These are phyloP conservation scores for Alligator mississippiensis DNA, from an alignment of 2,113 vertebrate species.

Conservation along the genomic window DNA sequence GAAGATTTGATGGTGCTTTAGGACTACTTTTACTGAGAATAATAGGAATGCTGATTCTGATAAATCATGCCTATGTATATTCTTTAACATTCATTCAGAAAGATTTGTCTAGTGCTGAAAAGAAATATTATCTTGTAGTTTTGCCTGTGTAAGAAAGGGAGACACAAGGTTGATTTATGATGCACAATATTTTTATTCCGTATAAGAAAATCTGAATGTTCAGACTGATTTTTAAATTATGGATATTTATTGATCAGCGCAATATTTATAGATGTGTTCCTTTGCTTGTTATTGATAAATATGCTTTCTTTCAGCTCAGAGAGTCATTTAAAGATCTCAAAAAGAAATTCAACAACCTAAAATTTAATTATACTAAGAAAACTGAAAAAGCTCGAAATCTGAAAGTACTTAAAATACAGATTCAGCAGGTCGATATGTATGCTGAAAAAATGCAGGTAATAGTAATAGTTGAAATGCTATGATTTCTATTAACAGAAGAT, in stretches of 20 bases:
- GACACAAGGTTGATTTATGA: background rate
- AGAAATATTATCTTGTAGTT: background rate
- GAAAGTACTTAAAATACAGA: constrained; percentile 86
- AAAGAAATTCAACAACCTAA: constrained; percentile 92
- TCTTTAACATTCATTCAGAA: background rate
- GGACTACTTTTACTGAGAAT: background rate
- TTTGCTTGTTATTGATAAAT: background rate
- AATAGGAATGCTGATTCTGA: background rate
- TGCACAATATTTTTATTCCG: background rate
- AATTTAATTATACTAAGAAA: constrained; percentile 90
- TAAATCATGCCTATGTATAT: background rate
- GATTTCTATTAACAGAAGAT: background rate
- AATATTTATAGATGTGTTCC: background rate
- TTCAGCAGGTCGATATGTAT: constrained; percentile 86
- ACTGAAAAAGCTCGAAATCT: constrained; percentile 86
- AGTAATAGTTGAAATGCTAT: background rate
- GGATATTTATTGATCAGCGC: background rate
- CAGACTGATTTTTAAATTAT: background rate
- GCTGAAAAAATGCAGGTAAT: constrained; percentile 86
- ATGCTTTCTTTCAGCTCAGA: constrained; percentile 80
- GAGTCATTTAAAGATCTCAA: constrained; percentile 90
- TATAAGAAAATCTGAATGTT: background rate
- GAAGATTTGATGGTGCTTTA: background rate
- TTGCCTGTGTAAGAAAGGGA: background rate
- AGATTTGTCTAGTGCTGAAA: background rate